phyloP scores from a whole-genome alignment of 2,888 invertebrate genomes.

The Tachystola acroxantha region DNA sequence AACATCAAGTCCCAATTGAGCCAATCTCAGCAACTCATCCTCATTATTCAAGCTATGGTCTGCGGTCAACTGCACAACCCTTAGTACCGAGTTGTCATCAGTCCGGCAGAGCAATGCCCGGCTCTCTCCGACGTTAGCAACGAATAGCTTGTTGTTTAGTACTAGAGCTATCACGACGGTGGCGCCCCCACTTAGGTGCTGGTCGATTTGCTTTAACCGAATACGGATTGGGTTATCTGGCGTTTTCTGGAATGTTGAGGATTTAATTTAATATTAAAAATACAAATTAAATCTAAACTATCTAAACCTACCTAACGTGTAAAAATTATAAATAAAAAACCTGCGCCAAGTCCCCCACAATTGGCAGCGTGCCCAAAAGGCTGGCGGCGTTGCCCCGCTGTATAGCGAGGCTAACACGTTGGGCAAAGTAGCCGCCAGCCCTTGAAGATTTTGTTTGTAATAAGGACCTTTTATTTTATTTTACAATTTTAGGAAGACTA shows the following conservation, averaged over 20 bases:
- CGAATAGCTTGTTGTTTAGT: constrained; percentile 86
- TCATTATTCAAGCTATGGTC: constrained; percentile 92
- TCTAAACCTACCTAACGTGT: too few species aligned
- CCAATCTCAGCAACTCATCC: constrained; percentile 88
- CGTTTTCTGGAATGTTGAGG: constrained; percentile 42
- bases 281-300: too few species aligned
- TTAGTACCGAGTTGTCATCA: constrained; percentile 85
- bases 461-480: too few species aligned
- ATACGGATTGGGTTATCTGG: constrained; percentile 76
- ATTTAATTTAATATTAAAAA: not conserved
- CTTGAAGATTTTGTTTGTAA: too few species aligned
- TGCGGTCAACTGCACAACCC: constrained; percentile 85
- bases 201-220: constrained; percentile 85
- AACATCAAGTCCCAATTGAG: constrained; percentile 85
- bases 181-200: constrained; percentile 88
- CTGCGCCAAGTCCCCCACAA: too few species aligned
- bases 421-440: too few species aligned
- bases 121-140: constrained; percentile 92
- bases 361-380: too few species aligned
- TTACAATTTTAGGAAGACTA: too few species aligned
- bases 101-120: constrained; percentile 89
- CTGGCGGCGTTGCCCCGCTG: too few species aligned
- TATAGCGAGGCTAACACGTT: too few species aligned
- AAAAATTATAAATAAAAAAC: too few species aligned
- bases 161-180: constrained; percentile 90